phyloP scores from a whole-genome alignment of 2,888 invertebrate species.

The Drosophila nr. medialis region DNA sequence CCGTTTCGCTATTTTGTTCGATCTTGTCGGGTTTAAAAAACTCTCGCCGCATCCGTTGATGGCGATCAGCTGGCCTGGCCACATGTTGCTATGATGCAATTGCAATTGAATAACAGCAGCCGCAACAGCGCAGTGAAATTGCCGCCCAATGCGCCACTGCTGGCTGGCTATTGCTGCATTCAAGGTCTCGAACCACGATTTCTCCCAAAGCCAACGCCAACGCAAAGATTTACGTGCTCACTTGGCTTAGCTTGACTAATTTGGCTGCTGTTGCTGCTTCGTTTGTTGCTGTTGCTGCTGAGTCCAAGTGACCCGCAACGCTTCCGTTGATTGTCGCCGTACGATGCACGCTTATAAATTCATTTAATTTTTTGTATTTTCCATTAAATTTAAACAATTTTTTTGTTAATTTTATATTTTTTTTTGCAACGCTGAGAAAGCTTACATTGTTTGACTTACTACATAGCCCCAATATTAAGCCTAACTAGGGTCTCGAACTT shows the following conservation, averaged over 20 bases:
- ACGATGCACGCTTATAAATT: conserved; percentile 62
- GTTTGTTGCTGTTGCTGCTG: conserved; percentile 16
- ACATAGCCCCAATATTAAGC: conserved; percentile 6
- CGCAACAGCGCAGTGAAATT: conserved; percentile 60
- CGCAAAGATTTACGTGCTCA: conserved; percentile 71
- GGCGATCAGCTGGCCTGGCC: conserved; percentile 54
- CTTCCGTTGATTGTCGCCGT: conserved; percentile 78
- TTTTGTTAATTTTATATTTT: conserved; percentile 25
- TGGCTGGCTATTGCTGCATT: conserved; percentile 40
- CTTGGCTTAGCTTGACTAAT: conserved; percentile 69
- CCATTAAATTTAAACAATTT: conserved; percentile 54
- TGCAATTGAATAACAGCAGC: conserved; percentile 73
- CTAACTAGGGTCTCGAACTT: conserved; percentile 26
- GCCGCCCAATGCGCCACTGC: conserved; percentile 46
- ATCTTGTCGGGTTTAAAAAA: conserved; percentile 81
- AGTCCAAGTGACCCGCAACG: conserved; percentile 69
- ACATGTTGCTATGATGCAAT: conserved; percentile 76
- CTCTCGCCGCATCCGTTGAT: conserved; percentile 62
- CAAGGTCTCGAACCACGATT: conserved; percentile 80
- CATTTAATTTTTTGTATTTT: conserved; percentile 57
- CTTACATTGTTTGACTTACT: conserved; percentile 42
- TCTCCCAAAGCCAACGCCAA: conserved; percentile 59
- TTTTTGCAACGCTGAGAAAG: conserved; percentile 63
- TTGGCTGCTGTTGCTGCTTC: conserved; percentile 40
- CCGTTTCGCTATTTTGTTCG: conserved; percentile 56